phyloP scores from a whole-genome alignment of 2,797 vertebrate species.

The Tapirus indicus region DNA sequence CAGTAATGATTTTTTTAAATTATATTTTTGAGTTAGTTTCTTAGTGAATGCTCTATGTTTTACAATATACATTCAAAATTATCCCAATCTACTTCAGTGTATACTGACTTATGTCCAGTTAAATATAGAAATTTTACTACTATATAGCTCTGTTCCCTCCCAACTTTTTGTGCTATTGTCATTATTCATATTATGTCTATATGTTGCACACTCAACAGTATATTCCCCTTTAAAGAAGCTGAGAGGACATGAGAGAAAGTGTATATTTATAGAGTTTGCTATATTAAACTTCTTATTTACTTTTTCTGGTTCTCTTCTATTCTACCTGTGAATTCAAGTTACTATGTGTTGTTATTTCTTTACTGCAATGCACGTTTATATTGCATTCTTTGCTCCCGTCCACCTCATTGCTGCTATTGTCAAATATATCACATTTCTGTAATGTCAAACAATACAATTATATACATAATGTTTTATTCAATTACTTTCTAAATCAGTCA shows the following conservation, averaged over 20 bases:
- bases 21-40: background rate
- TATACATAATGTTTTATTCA: slow-evolving; percentile 5
- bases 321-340: background rate
- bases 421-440: slow-evolving; percentile 36
- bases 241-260: background rate
- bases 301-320: background rate
- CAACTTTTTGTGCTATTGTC: background rate
- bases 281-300: background rate
- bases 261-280: background rate
- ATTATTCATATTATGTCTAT: background rate
- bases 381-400: background rate
- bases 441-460: slow-evolving; percentile 10
- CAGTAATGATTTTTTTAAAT: background rate
- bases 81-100: background rate
- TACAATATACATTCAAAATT: background rate
- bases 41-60: background rate
- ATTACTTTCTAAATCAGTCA: background rate
- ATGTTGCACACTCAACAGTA: background rate
- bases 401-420: background rate
- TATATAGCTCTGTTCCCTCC: background rate
- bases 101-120: background rate
- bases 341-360: background rate
- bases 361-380: background rate
- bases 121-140: background rate
- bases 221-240: background rate